phyloP scores from a whole-genome alignment of 2,888 invertebrate genomes.

The Zygogramma bicolorata region DNA sequence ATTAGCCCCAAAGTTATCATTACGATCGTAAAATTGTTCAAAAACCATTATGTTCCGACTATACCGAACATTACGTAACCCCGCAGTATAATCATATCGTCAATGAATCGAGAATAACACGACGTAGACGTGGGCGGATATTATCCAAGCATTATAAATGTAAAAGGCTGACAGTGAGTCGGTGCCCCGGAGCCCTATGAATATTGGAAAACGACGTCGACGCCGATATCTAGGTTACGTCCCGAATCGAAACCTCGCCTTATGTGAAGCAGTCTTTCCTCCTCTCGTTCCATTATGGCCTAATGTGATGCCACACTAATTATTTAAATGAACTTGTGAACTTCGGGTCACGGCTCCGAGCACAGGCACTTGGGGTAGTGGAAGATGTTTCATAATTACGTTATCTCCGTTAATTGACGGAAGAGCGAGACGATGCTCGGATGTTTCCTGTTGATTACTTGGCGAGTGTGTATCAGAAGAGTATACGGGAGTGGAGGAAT shows the following conservation, averaged over 20 bases:
- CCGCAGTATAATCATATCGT: neutral
- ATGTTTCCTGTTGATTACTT: neutral
- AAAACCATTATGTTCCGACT: neutral
- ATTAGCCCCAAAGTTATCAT: neutral
- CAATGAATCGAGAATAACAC: neutral
- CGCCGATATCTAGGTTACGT: neutral
- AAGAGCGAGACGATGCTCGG: neutral
- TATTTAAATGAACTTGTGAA: slow-evolving; percentile 28
- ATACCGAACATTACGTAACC: neutral
- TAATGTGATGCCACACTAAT: slow-evolving; percentile 30
- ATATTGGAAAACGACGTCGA: slow-evolving; percentile 1
- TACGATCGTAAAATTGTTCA: neutral
- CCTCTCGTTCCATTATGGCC: slow-evolving; percentile 21
- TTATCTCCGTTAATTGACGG: neutral
- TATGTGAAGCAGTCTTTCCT: neutral
- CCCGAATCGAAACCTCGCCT: neutral
- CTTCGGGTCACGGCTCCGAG: neutral
- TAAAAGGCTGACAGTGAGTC: neutral
- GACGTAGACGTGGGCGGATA: neutral
- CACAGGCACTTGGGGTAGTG: neutral
- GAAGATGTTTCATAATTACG: slow-evolving; percentile 12
- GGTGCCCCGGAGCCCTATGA: neutral
- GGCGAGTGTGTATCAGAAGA: neutral
- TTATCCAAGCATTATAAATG: neutral
- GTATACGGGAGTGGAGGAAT: neutral